Evolutionary conservation across 2,888 invertebrate genomes (phyloP).

Genomic region (Cerastoderma edule): DNA sequence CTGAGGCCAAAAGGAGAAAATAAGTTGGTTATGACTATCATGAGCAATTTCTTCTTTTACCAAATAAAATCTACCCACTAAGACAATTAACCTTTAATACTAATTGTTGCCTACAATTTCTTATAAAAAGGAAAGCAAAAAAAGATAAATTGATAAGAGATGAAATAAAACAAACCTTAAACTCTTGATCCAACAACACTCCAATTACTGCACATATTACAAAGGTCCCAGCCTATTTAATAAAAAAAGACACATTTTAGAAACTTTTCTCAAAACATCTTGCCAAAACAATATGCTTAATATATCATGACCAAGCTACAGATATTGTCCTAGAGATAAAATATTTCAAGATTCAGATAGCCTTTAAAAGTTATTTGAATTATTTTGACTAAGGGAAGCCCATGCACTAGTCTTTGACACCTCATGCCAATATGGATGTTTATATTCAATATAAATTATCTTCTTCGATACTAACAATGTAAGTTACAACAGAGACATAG

Average conservation of each 20-base stretch:
- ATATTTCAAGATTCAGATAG: background rate
- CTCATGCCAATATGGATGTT: too few species aligned
- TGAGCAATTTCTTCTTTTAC: too few species aligned
- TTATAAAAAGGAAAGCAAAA: background rate
- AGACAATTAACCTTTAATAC: background rate
- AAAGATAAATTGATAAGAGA: background rate
- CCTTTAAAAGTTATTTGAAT: background rate
- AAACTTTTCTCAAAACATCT: background rate
- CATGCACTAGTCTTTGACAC: too few species aligned
- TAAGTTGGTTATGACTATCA: too few species aligned
- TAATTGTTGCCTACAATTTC: background rate
- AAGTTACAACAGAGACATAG: too few species aligned
- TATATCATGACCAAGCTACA: background rate
- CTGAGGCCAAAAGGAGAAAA: too few species aligned
- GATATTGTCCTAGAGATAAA: background rate
- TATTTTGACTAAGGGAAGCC: too few species aligned
- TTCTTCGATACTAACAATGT: too few species aligned
- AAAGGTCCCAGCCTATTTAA: background rate
- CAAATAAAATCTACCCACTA: too few species aligned
- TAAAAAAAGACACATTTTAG: background rate
- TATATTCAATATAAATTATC: too few species aligned
- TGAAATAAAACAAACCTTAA: conserved; percentile 12
- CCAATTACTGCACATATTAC: background rate
- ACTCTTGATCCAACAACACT: conserved; percentile 6
- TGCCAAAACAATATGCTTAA: background rate